Conservation (phyloP, 2,113 vertebrate genomes). For the Coracopsis vasa region DNA sequence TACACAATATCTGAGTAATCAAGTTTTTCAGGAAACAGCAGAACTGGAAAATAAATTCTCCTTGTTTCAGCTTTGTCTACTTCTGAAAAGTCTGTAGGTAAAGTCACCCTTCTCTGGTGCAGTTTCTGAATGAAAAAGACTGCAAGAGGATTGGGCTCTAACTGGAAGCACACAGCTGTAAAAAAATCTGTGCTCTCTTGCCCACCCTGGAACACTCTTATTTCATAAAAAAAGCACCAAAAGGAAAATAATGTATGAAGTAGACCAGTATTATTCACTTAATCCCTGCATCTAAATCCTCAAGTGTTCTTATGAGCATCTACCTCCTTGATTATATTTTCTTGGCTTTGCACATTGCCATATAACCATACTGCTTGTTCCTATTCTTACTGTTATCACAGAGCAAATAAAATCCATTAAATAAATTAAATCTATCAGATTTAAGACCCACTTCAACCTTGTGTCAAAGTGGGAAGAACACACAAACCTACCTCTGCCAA, state of each 20-base stretch:
- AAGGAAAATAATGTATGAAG: background rate
- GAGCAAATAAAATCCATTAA: background rate
- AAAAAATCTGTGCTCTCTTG: background rate
- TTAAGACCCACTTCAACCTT: background rate
- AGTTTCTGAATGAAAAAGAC: background rate
- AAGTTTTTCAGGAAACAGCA: background rate
- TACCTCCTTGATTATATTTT: background rate
- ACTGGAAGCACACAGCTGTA: background rate
- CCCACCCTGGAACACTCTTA: background rate
- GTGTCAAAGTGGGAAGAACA: background rate
- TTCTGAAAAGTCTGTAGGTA: background rate
- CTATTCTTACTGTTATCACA: background rate
- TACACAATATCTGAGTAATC: background rate
- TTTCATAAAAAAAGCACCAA: background rate
- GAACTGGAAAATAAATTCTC: background rate
- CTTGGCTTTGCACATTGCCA: background rate
- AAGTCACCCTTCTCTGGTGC: background rate
- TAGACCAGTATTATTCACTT: background rate
- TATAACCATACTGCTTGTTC: fast-evolving
- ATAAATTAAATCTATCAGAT: background rate
- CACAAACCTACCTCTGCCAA: background rate
- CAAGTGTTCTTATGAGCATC: background rate
- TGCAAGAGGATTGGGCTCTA: background rate
- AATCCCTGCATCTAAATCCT: background rate
- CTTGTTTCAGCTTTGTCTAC: background rate